A percentile compares a stretch with the other conserved stretches of the same genome.
These are phyloP conservation scores for Meghimatium bilineatum DNA, from an alignment of 2,888 invertebrate species.

Conservation along the genomic window DNA sequence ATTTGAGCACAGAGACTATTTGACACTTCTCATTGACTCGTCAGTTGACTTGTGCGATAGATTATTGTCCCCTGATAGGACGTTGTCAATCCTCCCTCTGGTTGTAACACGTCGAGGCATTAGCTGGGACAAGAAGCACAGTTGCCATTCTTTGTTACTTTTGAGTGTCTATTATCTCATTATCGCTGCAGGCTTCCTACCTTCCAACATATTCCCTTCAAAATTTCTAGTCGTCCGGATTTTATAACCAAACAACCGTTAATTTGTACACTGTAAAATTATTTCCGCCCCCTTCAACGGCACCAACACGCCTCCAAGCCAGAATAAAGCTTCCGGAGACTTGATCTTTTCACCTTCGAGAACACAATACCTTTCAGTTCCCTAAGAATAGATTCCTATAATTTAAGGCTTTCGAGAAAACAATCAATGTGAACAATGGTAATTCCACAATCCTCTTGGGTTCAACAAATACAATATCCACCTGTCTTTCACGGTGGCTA, in stretches of 20 bases:
- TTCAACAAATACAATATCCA: neutral
- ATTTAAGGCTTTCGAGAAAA: conserved; percentile 23
- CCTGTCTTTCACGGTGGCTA: neutral
- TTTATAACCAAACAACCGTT: neutral
- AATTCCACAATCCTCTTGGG: neutral
- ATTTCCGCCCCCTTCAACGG: neutral
- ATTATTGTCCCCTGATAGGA: neutral
- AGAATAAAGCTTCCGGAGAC: neutral
- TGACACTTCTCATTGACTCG: neutral
- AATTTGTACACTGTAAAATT: neutral
- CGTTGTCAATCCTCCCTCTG: neutral
- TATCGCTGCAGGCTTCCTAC: conserved; percentile 12
- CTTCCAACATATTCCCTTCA: neutral
- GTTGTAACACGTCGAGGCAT: neutral
- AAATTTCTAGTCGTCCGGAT: neutral
- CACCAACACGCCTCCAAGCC: conserved; percentile 1
- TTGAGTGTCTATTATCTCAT: conserved; percentile 6
- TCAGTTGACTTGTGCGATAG: neutral
- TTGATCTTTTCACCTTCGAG: conserved; percentile 26
- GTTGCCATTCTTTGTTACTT: neutral
- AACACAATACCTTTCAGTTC: neutral
- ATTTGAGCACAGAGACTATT: neutral
- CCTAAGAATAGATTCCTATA: conserved; percentile 4
- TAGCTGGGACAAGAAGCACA: neutral
- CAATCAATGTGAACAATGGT: conserved; percentile 5